Evolutionary conservation across 2,113 vertebrate species (phyloP), one percentile per base, ranked within the genome.

Genomic region (Misgurnus anguillicaudatus): DNA sequence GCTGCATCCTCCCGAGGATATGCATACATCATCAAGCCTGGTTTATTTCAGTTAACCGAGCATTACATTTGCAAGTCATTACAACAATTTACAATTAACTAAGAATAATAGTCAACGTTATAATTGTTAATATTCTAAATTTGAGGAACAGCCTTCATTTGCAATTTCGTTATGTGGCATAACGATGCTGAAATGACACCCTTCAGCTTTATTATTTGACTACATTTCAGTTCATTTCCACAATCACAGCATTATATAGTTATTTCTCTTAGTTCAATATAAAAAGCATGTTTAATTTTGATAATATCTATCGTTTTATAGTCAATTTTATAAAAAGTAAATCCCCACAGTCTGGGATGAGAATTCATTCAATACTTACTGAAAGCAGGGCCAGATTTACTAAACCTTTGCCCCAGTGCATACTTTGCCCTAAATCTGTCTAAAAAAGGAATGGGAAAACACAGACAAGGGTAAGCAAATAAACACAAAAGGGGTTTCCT

Each of bases 331-430:
- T 31, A 31, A 31, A 31, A 90, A 84, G 81, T 85, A 86, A 78
- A 84, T 83, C 77, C 88, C 77, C 58, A 86, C 87, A 90, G 79
- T 83, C 85, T 83, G 83, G 83, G 87, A 83, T 87, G 86, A 64
- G 60, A 51, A 76, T 76, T 76, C 84, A 89, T 89, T 89, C 79
- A 86, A 91, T 94, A 94, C 93, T 94, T 93, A 94, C 93, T 93
- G 93, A 94, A 94, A 66, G 89, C 89, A 79, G 92, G 87, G 89
- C 87, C 90, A 89, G 92, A 90, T 90, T 92, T 94, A 93, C 92
- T 93, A 85, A 88, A 84, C 84, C 83, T 88, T 84, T 85, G 85
- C 79, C 84, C 87, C 87, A 85, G 85, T 84, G 84, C 82, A 86
- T 89, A 88, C 89, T 91, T 91, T 90, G 89, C 90, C 82, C 87